Evolutionary conservation across 2,888 invertebrate species (phyloP).

Genomic region (Lasioglossum oenotherae): DNA sequence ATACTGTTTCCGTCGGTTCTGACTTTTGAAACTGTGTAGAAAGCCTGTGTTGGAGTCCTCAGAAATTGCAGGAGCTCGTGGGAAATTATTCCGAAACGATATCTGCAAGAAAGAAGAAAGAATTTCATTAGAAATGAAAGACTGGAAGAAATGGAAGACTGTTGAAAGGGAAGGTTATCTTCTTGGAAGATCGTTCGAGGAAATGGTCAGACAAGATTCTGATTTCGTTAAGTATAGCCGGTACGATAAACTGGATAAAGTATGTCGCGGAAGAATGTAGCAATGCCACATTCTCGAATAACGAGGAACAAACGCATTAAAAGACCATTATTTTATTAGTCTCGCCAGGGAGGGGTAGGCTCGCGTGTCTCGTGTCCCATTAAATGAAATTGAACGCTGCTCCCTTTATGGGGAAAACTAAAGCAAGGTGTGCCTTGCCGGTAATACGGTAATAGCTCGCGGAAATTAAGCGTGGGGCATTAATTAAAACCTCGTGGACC

Average conservation of each 20-base stretch:
- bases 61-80: neutral
- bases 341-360: constrained; percentile 28
- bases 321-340: constrained; percentile 64
- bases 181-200: neutral
- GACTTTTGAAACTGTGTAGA: neutral
- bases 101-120: neutral
- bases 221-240: neutral
- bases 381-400: constrained; percentile 62
- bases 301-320: constrained; percentile 61
- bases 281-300: constrained; percentile 47
- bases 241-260: neutral
- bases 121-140: neutral
- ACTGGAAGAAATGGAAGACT: too few species aligned
- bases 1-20: neutral
- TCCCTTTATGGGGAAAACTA: constrained; percentile 23
- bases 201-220: neutral
- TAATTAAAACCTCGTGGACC: constrained; percentile 25
- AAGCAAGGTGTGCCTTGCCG: constrained; percentile 56
- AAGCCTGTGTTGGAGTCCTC: neutral
- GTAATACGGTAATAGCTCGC: constrained; percentile 42
- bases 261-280: constrained; percentile 7
- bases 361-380: constrained; percentile 61
- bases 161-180: neutral
- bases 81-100: neutral
- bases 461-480: constrained; percentile 46